A percentile compares a stretch with the other conserved stretches of the same genome.
These are phyloP conservation scores for Coenonympha arcania DNA, from an alignment of 2,888 invertebrate genomes.

Conservation along the genomic window DNA sequence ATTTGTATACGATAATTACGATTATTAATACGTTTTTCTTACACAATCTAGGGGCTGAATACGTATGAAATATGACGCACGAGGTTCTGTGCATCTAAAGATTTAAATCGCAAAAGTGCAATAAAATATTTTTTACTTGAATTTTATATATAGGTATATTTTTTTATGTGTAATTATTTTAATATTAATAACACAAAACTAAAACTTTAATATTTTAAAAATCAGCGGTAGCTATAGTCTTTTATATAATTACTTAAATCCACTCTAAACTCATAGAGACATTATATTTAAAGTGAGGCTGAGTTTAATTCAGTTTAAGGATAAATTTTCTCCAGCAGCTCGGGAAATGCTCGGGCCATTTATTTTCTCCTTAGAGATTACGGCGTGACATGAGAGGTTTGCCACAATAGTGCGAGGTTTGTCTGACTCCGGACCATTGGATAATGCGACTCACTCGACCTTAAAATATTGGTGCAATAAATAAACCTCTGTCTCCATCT, in stretches of 20 bases:
- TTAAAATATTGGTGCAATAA: conserved; percentile 17
- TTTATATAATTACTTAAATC: background rate
- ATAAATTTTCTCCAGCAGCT: conserved; percentile 21
- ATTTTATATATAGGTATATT: too few species aligned
- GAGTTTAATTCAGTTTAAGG: conserved; percentile 21
- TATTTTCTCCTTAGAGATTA: conserved; percentile 25
- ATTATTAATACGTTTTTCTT: too few species aligned
- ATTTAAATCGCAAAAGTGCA: too few species aligned
- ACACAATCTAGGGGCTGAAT: too few species aligned
- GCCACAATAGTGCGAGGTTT: conserved; percentile 24
- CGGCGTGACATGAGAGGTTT: conserved; percentile 24
- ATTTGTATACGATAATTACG: too few species aligned
- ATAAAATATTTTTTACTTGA: too few species aligned
- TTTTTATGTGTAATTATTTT: too few species aligned
- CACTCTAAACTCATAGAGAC: background rate
- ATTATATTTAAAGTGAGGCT: conserved; percentile 13
- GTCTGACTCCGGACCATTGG: conserved; percentile 20
- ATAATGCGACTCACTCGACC: conserved; percentile 17
- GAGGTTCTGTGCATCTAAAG: too few species aligned
- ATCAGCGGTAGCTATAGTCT: background rate
- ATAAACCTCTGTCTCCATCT: background rate
- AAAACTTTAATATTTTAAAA: background rate
- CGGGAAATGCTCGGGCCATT: conserved; percentile 23
- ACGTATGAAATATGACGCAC: too few species aligned
- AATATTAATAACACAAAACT: too few species aligned